Evolutionary conservation across 2,888 invertebrate genomes (phyloP).

Genomic region (Lapara coniferarum): DNA sequence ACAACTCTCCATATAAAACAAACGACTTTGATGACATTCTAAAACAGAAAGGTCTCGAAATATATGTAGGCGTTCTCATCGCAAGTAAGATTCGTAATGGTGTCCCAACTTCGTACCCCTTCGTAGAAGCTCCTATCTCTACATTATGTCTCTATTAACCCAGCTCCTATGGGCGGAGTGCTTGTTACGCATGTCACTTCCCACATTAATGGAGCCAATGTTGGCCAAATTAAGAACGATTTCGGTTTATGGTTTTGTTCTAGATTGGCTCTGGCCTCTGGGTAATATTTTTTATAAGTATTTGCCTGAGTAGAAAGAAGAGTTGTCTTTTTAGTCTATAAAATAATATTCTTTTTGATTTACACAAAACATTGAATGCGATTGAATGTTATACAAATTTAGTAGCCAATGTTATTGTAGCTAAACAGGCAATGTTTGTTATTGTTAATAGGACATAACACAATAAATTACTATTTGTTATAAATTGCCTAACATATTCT

Average conservation of each 20-base stretch:
- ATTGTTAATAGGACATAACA: too few relatives aligned
- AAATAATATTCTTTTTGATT: too few relatives aligned
- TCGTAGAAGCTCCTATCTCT: background rate
- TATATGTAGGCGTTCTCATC: background rate
- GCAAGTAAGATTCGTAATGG: background rate
- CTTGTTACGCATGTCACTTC: conserved; percentile 5
- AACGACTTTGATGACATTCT: background rate
- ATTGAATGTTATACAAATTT: too few relatives aligned
- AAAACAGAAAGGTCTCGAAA: background rate
- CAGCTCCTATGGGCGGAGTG: background rate
- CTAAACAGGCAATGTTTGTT: too few relatives aligned
- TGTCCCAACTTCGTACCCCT: conserved; percentile 1
- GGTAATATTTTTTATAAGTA: too few relatives aligned
- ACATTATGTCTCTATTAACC: conserved; percentile 9
- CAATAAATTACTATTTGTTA: too few relatives aligned
- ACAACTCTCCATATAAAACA: background rate
- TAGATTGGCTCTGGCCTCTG: background rate
- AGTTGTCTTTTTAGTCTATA: too few relatives aligned
- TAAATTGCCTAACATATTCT: too few relatives aligned
- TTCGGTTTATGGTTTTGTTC: background rate
- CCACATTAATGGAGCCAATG: background rate
- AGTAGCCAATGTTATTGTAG: too few relatives aligned
- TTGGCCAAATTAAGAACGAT: background rate
- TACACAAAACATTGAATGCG: too few relatives aligned
- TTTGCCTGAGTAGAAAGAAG: too few relatives aligned